Conservation (phyloP, 2,797 vertebrate species). For the Chelidonichthys spinosus region DNA sequence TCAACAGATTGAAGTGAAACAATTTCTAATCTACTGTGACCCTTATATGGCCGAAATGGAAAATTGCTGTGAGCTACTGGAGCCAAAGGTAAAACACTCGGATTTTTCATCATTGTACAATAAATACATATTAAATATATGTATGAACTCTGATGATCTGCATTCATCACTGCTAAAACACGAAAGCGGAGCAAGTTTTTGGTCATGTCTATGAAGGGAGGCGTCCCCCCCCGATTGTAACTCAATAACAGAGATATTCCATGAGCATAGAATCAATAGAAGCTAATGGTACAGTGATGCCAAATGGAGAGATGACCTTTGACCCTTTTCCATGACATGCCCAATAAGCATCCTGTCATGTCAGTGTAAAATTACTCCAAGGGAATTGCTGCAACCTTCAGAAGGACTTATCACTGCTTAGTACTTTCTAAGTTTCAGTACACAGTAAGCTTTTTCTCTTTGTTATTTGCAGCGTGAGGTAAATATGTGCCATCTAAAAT, state of each 20-base stretch:
- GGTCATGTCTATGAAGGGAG: neutral
- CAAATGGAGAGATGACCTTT: constrained; percentile 64
- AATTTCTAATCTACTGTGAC: constrained; percentile 91
- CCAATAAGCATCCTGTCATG: constrained; percentile 56
- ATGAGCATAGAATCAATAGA: constrained; percentile 65
- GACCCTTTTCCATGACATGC: constrained; percentile 59
- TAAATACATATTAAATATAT: no score
- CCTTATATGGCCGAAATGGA: constrained; percentile 88
- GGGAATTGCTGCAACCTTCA: constrained; percentile 43
- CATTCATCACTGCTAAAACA: no score
- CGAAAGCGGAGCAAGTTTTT: constrained; percentile 22
- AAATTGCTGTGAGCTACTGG: constrained; percentile 89
- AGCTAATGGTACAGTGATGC: constrained; percentile 66
- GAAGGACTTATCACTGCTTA: constrained; percentile 8
- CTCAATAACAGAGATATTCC: constrained; percentile 41
- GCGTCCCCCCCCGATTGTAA: constrained; percentile 31
- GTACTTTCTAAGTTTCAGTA: constrained; percentile 1
- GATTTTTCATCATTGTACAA: neutral
- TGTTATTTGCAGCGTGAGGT: neutral
- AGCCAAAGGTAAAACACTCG: constrained; percentile 84
- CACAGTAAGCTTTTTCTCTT: neutral
- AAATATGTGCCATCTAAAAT: neutral
- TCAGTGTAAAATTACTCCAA: constrained; percentile 59
- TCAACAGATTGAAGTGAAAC: constrained; percentile 93
- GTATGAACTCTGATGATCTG: no score